Evolutionary conservation across 2,888 invertebrate species (phyloP).

Genomic region (Heliconius sara): DNA sequence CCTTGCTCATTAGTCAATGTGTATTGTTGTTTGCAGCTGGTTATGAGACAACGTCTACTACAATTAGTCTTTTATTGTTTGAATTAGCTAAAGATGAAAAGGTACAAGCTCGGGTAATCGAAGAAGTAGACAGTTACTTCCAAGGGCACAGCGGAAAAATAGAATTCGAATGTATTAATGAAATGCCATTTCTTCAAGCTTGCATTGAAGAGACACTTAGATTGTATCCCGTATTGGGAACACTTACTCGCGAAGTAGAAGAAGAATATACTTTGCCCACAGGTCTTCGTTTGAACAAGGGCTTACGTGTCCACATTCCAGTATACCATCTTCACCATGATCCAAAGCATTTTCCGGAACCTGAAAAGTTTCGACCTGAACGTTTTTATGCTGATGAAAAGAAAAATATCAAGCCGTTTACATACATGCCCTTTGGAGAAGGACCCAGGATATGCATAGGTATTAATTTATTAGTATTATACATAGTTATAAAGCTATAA

Average conservation of each 20-base stretch:
- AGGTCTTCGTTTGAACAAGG: constrained; percentile 60
- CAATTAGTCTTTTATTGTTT: constrained; percentile 54
- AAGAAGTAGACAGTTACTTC: constrained; percentile 58
- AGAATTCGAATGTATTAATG: constrained; percentile 57
- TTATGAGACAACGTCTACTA: constrained; percentile 61
- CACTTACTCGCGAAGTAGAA: constrained; percentile 60
- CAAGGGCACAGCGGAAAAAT: constrained; percentile 48
- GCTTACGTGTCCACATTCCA: constrained; percentile 64
- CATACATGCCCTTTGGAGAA: constrained; percentile 27
- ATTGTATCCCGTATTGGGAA: constrained; percentile 60
- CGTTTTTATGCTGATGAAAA: constrained; percentile 60
- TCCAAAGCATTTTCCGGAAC: constrained; percentile 63
- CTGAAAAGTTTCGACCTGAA: constrained; percentile 62
- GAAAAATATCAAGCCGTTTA: constrained; percentile 56
- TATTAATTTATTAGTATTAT: neutral
- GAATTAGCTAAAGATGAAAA: constrained; percentile 58
- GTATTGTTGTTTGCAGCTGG: constrained; percentile 73
- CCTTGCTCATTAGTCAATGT: constrained; percentile 79
- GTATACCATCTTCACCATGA: constrained; percentile 61
- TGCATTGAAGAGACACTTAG: constrained; percentile 62
- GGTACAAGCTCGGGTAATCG: constrained; percentile 50
- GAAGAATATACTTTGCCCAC: constrained; percentile 61
- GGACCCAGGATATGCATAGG: constrained; percentile 51
- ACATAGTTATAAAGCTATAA: neutral
- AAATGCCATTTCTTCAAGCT: constrained; percentile 60